Conservation (phyloP, 2,888 invertebrate species). For the Cheilosia variabilis region DNA sequence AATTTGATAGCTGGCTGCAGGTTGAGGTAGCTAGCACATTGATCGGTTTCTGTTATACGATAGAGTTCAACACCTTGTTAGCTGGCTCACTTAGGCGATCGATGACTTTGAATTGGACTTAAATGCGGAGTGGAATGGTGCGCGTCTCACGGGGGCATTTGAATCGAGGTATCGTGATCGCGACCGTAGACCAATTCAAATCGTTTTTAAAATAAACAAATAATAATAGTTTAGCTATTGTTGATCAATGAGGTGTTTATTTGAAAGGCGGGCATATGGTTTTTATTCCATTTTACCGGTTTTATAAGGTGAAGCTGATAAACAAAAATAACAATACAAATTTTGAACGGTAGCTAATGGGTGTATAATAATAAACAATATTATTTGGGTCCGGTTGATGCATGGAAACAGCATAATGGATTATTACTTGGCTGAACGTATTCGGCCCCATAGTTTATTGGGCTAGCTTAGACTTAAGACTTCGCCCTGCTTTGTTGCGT, state of each 20-base stretch:
- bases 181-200: slow-evolving; percentile 18
- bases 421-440: too few species aligned
- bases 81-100: slow-evolving; percentile 55
- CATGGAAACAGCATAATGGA: too few species aligned
- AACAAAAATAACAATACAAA: too few species aligned
- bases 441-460: too few species aligned
- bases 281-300: not conserved
- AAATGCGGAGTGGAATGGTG: slow-evolving; percentile 2
- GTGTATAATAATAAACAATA: too few species aligned
- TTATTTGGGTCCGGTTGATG: too few species aligned
- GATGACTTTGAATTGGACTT: slow-evolving; percentile 57
- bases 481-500: too few species aligned
- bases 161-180: slow-evolving; percentile 19
- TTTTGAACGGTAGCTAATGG: too few species aligned
- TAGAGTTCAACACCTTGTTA: slow-evolving; percentile 67
- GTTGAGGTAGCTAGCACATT: slow-evolving; percentile 17
- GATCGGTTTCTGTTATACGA: slow-evolving; percentile 60
- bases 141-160: slow-evolving; percentile 10
- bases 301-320: too few species aligned
- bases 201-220: slow-evolving; percentile 43
- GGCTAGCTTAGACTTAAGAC: too few species aligned
- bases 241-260: not conserved
- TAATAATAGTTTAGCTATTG: slow-evolving; percentile 12
- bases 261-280: not conserved
- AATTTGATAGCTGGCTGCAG: slow-evolving; percentile 17